Evolutionary conservation across 2,888 invertebrate species (phyloP), one percentile per base, ranked within the genome.

Genomic region (Entomobrya multifasciata): DNA sequence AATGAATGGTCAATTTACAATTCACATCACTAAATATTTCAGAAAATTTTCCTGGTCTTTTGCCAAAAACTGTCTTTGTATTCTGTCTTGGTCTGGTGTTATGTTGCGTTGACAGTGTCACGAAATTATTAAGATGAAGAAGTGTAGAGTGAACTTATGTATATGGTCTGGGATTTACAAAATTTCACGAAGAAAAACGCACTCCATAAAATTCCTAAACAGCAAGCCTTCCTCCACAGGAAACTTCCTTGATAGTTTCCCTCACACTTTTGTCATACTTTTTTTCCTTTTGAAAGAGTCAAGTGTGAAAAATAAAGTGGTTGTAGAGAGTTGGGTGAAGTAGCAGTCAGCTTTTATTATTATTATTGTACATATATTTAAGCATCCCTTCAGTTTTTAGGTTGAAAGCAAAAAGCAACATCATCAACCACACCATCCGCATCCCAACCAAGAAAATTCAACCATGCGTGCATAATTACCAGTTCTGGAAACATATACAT

Each of bases 391-490:
- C 72, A 5, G 25, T 20, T 57, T 20, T 13, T n/a, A 55, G 25
- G 13, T 27, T 36, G 41, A 17, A 8, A 13, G 36, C n/a, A 30
- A 49, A 52, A 74, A 22, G 30, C 76, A 84, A 78, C 84, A 57
- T 76, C 57, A 55, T 76, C 76, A 76, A 76, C 44, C 77, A 70
- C 13, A n/a, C 57, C 36, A 55, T n/a, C n/a, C n/a, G 30, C 11
- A 80, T 41, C 5, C 36, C 36, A 8, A 36, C n/a, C 3, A 80
- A 90, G 82, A 81, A 88, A 85, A 87, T 67, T 85, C 89, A 90
- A 88, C 90, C 90, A 89, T 87, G 90, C 90, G 89, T 90, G 89
- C 90, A 90, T 91, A 91, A 91, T 91, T 91, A 91, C 89, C 88
- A 89, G 89, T 88, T 85, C 79, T 89, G 88, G 86, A 20, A 74